phyloP scores from a whole-genome alignment of 2,888 invertebrate genomes.

The Pheosia tremula region DNA sequence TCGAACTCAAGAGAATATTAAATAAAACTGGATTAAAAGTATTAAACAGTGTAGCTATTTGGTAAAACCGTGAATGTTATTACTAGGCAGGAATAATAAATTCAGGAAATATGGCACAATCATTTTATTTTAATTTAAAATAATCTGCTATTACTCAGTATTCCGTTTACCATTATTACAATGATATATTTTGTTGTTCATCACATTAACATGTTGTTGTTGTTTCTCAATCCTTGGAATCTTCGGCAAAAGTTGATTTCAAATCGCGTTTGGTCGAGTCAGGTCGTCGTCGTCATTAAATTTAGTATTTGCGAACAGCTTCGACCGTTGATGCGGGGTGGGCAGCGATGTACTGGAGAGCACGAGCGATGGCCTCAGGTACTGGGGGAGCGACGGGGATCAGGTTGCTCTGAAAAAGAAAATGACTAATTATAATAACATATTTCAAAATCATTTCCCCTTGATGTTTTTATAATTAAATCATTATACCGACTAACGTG shows the following conservation, averaged over 20 bases:
- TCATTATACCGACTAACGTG: too few relatives aligned
- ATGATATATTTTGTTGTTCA: slow-evolving; percentile 8
- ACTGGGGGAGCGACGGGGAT: slow-evolving; percentile 57
- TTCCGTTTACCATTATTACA: slow-evolving; percentile 3
- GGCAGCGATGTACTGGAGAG: slow-evolving; percentile 54
- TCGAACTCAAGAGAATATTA: too few relatives aligned
- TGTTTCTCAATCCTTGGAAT: slow-evolving; percentile 5
- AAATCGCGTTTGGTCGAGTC: slow-evolving; percentile 12
- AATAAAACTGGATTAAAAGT: too few relatives aligned
- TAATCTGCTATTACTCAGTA: slow-evolving; percentile 12
- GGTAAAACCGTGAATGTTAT: too few relatives aligned
- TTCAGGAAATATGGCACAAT: slow-evolving; percentile 22
- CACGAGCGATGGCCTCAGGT: slow-evolving; percentile 56
- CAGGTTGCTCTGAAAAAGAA: slow-evolving; percentile 48
- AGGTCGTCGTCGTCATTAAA: slow-evolving; percentile 3
- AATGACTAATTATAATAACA: not conserved
- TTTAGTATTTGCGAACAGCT: slow-evolving; percentile 19
- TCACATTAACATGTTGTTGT: too few relatives aligned
- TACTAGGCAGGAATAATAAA: slow-evolving; percentile 5
- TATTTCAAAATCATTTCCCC: too few relatives aligned
- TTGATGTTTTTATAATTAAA: too few relatives aligned
- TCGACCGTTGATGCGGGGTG: slow-evolving; percentile 34
- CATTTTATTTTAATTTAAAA: slow-evolving; percentile 23
- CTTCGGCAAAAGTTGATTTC: slow-evolving; percentile 11
- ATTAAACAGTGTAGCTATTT: too few relatives aligned